Evolutionary conservation across 2,888 invertebrate genomes (phyloP), one percentile per base, ranked within the genome.

Genomic region (Hydriomena furcata): DNA sequence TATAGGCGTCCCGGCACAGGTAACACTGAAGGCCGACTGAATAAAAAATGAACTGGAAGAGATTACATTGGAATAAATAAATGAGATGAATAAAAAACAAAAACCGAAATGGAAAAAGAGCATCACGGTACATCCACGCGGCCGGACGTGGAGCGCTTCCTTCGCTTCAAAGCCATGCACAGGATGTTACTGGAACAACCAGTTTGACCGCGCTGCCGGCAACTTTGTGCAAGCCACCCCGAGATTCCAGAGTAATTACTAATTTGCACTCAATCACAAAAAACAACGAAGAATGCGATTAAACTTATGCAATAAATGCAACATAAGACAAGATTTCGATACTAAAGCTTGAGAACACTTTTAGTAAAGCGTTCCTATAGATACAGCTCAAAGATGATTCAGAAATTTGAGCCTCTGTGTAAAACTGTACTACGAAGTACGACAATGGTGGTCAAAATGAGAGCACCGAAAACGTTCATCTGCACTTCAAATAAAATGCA

Each of bases 41-140:
- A 89, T 88, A 91, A 90, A 90, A 91, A 91, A 87, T 82, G 80
- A 87, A 81, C 84, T 88, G 87, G 88, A 87, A 84, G 86, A 90
- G 88, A 91, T 91, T 91, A 91, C 91, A 90, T 89, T 86, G 91
- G 91, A 91, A 91, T 90, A 91, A 90, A 91, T 90, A 91, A 91
- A 91, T 90, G 90, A 90, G 90, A 89, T 87, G 88, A 90, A 91
- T 89, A 88, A 90, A 90, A 90, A 88, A 83, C 79, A 84, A 78
- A 84, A 79, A 82, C 79, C 84, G 66, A 85, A 85, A 86, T 82
- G 79, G 77, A 86, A 89, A 86, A 89, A 85, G 83, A 72, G 79
- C 82, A 88, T 81, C 85, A 84, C 81, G 87, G 86, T 82, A 86
- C 83, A 88, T 87, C 85, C 89, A 88, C 84, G 86, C 84, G 88